Conservation (phyloP, 2,797 vertebrate species). For the Micrastur ruficollis region DNA sequence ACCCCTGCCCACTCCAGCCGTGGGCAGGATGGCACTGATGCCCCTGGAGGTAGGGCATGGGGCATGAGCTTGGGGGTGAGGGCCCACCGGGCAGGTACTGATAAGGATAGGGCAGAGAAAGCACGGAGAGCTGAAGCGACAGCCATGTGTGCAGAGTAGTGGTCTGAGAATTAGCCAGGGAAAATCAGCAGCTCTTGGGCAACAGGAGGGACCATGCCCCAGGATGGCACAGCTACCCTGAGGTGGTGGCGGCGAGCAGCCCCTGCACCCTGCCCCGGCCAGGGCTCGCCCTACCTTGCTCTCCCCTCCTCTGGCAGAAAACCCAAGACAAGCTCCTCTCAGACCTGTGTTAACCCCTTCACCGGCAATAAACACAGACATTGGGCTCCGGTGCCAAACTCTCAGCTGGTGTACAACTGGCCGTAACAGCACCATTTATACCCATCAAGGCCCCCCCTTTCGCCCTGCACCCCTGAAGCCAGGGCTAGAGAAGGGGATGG, state of each 20-base stretch:
- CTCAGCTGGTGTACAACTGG: neutral
- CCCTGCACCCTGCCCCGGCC: rapidly evolving
- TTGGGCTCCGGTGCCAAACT: neutral
- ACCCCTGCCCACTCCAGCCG: neutral
- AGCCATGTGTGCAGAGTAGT: neutral
- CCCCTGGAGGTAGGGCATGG: rapidly evolving
- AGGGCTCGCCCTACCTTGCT: rapidly evolving
- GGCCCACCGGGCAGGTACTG: rapidly evolving
- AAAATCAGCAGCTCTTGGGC: neutral
- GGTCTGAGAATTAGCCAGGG: neutral
- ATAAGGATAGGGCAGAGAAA: neutral
- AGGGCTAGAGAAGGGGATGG: neutral
- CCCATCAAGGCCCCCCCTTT: neutral
- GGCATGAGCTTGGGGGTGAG: neutral
- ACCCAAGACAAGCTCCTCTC: neutral
- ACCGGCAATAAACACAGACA: rapidly evolving
- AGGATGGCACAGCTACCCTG: neutral
- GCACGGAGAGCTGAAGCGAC: neutral
- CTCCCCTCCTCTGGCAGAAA: neutral
- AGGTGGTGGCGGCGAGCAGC: neutral
- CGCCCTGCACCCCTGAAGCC: neutral
- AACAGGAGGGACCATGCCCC: neutral
- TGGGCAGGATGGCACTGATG: neutral
- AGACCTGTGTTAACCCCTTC: neutral
- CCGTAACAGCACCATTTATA: neutral